Evolutionary conservation across 2,113 vertebrate genomes (phyloP), one percentile per base, ranked within the genome.

Genomic region (Heteronetta atricapilla): DNA sequence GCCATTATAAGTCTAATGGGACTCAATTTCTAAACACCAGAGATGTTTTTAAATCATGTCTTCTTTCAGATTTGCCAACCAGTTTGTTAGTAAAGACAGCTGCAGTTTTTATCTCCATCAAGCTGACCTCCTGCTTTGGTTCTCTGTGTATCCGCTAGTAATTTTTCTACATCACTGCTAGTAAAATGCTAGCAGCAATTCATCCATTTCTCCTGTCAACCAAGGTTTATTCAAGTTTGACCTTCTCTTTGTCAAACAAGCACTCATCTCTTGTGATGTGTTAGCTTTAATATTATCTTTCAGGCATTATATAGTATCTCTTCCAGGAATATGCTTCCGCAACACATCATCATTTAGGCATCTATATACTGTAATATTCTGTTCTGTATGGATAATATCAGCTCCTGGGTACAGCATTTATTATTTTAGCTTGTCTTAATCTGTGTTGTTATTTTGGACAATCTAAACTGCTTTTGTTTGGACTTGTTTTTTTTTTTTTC

Each of bases 81-180:
- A 31, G 46, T 85, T 75, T 95, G 73, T 83, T 77, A 82, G 56
- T 78, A 34, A 58, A 90, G 69, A 67, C 29, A 83, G 86, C 68
- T 53, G 53, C 34, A 53, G 53, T 60, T 90, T 95, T 95, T 59
- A 68, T 96, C 48, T 84, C 81, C 58, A 66, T 62, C 50, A 76
- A n/a, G 26, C 36, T 78, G 80, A 88, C 79, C 66, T 95, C 77
- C 62, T 94, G 17, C 68, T 96, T 85, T 88, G 80, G 67, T 83
- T 90, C 60, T 82, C 68, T n/a, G 4, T 84, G 60, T 93, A 88
- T 93, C 69, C 3, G 0, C 90, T 96, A 78, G 53, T 74, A 73
- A 73, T 93, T 97, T 96, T 96, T 97, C 93, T 93, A 82, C 82
- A 87, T 95, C 58, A n/a, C 46, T 91, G 86, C 90, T 89, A 72